Conservation (phyloP, 2,888 invertebrate genomes). For the Portevinia maculata region DNA sequence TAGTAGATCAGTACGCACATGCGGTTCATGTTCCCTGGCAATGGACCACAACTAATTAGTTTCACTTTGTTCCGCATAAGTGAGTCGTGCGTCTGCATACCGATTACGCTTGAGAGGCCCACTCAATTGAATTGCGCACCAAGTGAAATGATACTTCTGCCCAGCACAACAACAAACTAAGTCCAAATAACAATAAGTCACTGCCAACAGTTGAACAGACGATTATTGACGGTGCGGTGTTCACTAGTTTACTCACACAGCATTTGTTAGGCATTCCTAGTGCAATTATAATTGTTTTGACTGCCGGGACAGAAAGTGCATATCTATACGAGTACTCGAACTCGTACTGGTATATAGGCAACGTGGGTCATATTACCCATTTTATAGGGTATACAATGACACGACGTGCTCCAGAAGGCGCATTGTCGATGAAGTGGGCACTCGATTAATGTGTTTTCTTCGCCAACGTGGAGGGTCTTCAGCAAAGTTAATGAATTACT, state of each 20-base stretch:
- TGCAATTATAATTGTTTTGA: slow-evolving; percentile 39
- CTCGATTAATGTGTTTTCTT: slow-evolving; percentile 24
- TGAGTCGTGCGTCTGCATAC: slow-evolving; percentile 66
- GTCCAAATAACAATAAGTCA: slow-evolving; percentile 53
- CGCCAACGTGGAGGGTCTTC: slow-evolving; percentile 39
- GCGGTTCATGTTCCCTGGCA: slow-evolving; percentile 4
- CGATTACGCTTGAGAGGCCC: slow-evolving; percentile 46
- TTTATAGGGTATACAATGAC: slow-evolving; percentile 62
- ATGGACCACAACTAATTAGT: slow-evolving; percentile 64
- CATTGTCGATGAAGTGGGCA: slow-evolving; percentile 52
- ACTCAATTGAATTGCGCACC: slow-evolving; percentile 30
- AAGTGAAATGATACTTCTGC: slow-evolving; percentile 50
- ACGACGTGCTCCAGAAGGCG: slow-evolving; percentile 43
- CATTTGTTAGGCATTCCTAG: slow-evolving; percentile 5
- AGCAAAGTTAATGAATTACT: slow-evolving; percentile 22
- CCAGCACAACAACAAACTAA: slow-evolving; percentile 26
- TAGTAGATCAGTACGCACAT: background rate
- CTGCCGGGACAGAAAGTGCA: slow-evolving; percentile 47
- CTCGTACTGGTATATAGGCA: slow-evolving; percentile 9
- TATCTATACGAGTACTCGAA: slow-evolving; percentile 1
- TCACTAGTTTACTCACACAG: slow-evolving; percentile 1
- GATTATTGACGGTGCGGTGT: slow-evolving; percentile 50
- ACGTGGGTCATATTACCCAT: slow-evolving; percentile 51
- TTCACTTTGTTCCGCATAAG: slow-evolving; percentile 69
- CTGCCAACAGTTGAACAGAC: slow-evolving; percentile 46